phyloP scores from a whole-genome alignment of 2,113 vertebrate genomes.

The Lamprologus sp. region DNA sequence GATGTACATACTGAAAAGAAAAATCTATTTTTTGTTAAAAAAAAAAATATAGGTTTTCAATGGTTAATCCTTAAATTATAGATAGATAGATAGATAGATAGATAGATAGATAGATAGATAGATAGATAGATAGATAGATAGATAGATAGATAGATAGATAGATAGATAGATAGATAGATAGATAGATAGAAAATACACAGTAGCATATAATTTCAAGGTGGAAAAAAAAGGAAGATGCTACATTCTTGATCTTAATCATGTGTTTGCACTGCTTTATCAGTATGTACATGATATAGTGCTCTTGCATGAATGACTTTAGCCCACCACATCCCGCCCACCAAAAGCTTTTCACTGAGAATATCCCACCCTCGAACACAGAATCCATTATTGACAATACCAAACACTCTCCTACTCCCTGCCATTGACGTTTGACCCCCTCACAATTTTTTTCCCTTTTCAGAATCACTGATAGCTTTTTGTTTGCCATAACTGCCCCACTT shows the following conservation, averaged over 20 bases:
- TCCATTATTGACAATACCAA: slow-evolving; percentile 66
- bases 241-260: neutral
- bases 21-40: neutral
- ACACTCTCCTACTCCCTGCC: slow-evolving; percentile 55
- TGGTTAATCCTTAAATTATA: neutral
- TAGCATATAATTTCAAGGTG: neutral
- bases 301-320: slow-evolving; percentile 32
- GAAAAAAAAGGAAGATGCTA: neutral
- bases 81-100: neutral
- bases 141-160: neutral
- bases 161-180: neutral
- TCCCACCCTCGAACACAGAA: slow-evolving; percentile 32
- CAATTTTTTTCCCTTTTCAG: slow-evolving; percentile 59
- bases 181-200: neutral
- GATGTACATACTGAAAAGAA: neutral
- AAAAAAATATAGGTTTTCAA: neutral
- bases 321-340: slow-evolving; percentile 34
- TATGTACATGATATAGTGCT: slow-evolving; percentile 10
- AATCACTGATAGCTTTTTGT: slow-evolving; percentile 70
- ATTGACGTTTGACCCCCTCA: slow-evolving; percentile 65
- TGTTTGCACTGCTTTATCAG: slow-evolving; percentile 13
- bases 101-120: neutral
- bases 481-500: slow-evolving; percentile 69
- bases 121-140: neutral
- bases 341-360: slow-evolving; percentile 39